Evolutionary conservation across 1,140 invertebrate genomes (phyloP), one percentile per base, ranked within the genome.

Genomic region (Lethrus apterus): DNA sequence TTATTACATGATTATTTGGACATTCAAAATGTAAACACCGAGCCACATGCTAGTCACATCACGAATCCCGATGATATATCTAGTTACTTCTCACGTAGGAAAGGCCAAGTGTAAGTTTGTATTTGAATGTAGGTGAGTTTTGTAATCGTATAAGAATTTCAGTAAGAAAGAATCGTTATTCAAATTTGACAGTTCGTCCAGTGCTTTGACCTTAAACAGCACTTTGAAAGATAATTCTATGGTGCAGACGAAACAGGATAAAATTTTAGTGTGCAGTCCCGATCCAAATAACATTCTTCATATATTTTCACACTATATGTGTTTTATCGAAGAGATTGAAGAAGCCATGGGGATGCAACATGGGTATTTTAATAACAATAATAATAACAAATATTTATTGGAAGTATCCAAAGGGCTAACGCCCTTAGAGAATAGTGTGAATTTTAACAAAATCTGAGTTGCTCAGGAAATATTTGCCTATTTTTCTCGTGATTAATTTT

Each of bases 1-100:
- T 67, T 91, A 19, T 66, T 91, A 11, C 84, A 82, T 24, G 86
- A 91, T 58, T 92, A 92, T 69, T 68, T 93, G 45, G 85, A 91
- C 64, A 83, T 91, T 47, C 78, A 83, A 64, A 86, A 82, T 64
- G 67, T 77, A 31, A 70, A 75, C 20, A 69, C 72, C 17, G 77
- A 80, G 44, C 72, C 73, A 24, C 68, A 77, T 40, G 73, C 76
- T 34, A 74, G 77, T 59, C 63, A 75, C 5, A 72, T 77, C 50
- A 64, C 66, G 47, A 81, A 86, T 43, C 70, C 71, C 11, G 64
- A 62, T 47, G 80, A 84, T 61, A 77, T 85, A 20, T 78, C 78
- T 11, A 60, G 69, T 13, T 84, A 77, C 65, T 86, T 85, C 64
- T 69, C 76, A 10, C 73, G 77, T 52, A 77, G 81, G 54, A 80